phyloP scores from a whole-genome alignment of 1,140 invertebrate genomes.

The Drosophila nasuta region DNA sequence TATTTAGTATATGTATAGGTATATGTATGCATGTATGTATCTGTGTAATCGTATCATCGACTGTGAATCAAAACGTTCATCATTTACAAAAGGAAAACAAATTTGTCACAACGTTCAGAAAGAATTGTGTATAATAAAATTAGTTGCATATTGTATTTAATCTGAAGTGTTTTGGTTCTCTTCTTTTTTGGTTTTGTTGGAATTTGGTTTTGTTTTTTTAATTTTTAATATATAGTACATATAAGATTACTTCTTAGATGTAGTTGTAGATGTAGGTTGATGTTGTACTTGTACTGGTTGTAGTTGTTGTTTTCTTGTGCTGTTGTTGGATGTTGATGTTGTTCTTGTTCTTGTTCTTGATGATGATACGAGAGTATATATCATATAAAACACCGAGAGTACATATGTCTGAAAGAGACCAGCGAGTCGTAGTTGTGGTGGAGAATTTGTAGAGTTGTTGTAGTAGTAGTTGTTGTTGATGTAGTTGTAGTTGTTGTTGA shows the following conservation, averaged over 20 bases:
- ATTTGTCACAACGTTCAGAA: conserved; percentile 65
- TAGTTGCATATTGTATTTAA: conserved; percentile 41
- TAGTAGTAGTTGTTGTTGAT: conserved; percentile 53
- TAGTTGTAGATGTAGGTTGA: conserved; percentile 53
- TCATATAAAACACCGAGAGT: conserved; percentile 76
- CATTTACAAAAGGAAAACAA: conserved; percentile 49
- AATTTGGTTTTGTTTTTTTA: conserved; percentile 40
- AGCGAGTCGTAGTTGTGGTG: conserved; percentile 69
- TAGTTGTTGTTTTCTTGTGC: conserved; percentile 63
- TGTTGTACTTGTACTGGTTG: conserved; percentile 52
- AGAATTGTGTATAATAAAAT: conserved; percentile 47
- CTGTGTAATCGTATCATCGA: conserved; percentile 15
- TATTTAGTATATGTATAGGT: conserved; percentile 7
- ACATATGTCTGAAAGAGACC: conserved; percentile 73
- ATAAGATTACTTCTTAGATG: conserved; percentile 58
- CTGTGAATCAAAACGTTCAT: conserved; percentile 20
- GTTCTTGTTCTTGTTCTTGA: conserved; percentile 29
- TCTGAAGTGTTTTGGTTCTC: conserved; percentile 23
- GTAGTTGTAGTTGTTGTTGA: conserved; percentile 44
- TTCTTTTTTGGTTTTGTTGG: conserved; percentile 8
- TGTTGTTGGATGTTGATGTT: conserved; percentile 52
- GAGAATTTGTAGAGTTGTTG: conserved; percentile 64
- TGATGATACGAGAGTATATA: conserved; percentile 61
- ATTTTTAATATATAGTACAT: conserved; percentile 58
- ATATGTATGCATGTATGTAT: conserved; percentile 30